Percentiles rank a stretch among this genome's conserved stretches.
phyloP scores from a whole-genome alignment of 2,113 vertebrate species.

The Columbina picui region DNA sequence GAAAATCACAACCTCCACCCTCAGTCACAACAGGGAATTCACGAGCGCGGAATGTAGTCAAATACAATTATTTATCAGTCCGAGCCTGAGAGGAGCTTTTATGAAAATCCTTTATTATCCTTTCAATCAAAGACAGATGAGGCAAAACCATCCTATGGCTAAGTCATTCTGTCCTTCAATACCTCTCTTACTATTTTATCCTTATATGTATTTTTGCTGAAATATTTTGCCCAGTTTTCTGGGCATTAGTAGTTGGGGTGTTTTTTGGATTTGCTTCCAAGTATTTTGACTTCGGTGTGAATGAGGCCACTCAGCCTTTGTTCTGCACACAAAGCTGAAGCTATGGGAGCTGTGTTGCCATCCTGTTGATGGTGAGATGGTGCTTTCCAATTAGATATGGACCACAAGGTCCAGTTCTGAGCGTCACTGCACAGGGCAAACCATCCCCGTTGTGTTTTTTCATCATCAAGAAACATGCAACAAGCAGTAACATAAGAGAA shows the following conservation, averaged over 20 bases:
- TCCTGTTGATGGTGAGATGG: neutral
- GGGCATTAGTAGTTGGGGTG: neutral
- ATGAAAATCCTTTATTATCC: neutral
- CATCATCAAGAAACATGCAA: neutral
- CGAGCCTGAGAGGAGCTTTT: neutral
- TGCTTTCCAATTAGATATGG: neutral
- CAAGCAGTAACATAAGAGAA: neutral
- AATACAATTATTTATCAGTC: constrained; percentile 1
- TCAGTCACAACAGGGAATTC: neutral
- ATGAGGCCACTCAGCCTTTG: neutral
- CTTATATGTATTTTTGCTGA: neutral
- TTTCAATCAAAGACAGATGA: neutral
- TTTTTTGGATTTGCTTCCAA: neutral
- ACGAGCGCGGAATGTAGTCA: neutral
- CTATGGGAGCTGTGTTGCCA: neutral
- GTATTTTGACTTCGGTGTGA: neutral
- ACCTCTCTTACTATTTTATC: neutral
- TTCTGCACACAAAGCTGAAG: neutral
- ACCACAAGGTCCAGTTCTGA: neutral
- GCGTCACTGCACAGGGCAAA: neutral
- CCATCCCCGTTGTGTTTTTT: neutral
- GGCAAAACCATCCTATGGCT: neutral
- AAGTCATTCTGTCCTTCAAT: neutral
- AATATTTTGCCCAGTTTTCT: neutral
- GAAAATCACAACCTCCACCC: neutral